Evolutionary conservation across 2,888 invertebrate genomes (phyloP).

Genomic region (Hypena proboscidalis): DNA sequence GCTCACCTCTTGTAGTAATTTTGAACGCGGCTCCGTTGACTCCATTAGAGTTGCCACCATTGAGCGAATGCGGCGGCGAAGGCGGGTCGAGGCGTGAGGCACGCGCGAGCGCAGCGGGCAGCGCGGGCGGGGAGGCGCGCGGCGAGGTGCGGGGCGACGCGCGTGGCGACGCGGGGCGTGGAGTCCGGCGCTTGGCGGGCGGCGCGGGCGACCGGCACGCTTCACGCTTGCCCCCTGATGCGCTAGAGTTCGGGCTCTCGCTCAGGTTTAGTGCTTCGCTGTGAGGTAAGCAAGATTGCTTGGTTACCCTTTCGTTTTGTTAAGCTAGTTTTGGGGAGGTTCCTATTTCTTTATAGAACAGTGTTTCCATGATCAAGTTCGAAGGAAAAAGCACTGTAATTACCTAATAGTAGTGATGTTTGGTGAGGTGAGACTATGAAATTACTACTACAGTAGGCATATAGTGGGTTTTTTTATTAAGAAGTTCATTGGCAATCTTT

Average conservation of each 20-base stretch:
- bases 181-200: conserved; percentile 85
- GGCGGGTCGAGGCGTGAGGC: conserved; percentile 29
- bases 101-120: conserved; percentile 40
- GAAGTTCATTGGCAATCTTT: no score
- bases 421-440: no score
- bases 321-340: not conserved
- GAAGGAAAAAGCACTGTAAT: no score
- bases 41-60: conserved; percentile 18
- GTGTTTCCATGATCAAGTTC: not conserved
- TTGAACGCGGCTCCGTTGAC: conserved; percentile 89
- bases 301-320: conserved; percentile 15
- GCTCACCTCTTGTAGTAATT: conserved; percentile 92
- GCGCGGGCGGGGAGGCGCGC: conserved; percentile 24
- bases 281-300: conserved; percentile 42
- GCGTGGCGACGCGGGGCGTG: conserved; percentile 64
- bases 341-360: not conserved
- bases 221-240: conserved; percentile 73
- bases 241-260: conserved; percentile 83
- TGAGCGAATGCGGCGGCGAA: conserved; percentile 39
- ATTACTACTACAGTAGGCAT: no score
- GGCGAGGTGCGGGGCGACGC: conserved; percentile 50
- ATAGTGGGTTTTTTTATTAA: no score
- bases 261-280: conserved; percentile 95
- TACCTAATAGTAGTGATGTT: no score
- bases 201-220: conserved; percentile 85